Evolutionary conservation across 1,140 invertebrate species (phyloP).

Genomic region (Drosophila nikananu): DNA sequence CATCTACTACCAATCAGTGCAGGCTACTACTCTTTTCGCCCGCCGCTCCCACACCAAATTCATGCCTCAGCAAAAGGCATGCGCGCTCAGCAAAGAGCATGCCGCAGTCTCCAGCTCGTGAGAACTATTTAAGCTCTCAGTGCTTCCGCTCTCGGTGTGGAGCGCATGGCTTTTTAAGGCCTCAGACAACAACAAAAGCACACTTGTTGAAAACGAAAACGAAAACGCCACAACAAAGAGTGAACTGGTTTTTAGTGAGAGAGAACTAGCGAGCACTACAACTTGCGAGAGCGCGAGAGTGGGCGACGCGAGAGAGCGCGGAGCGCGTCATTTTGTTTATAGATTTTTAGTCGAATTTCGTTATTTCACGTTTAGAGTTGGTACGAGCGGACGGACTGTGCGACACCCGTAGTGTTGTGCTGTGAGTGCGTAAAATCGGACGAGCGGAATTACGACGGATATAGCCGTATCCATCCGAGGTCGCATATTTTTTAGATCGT

Average conservation of each 20-base stretch:
- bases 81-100: constrained; percentile 74
- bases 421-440: constrained; percentile 50
- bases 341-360: constrained; percentile 85
- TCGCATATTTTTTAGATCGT: constrained; percentile 33
- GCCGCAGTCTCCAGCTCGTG: constrained; percentile 4
- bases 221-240: constrained; percentile 53
- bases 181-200: constrained; percentile 76
- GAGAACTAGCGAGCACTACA: constrained; percentile 35
- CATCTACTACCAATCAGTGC: constrained; percentile 62
- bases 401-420: constrained; percentile 56
- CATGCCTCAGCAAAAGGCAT: constrained; percentile 57
- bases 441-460: constrained; percentile 43
- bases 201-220: constrained; percentile 85
- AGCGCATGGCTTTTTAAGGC: constrained; percentile 60
- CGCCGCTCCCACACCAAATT: constrained; percentile 9
- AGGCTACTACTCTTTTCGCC: constrained; percentile 54
- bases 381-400: constrained; percentile 73
- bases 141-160: constrained; percentile 1
- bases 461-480: constrained; percentile 9
- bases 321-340: constrained; percentile 77
- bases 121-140: constrained; percentile 11
- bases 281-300: constrained; percentile 36
- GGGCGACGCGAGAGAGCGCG: constrained; percentile 46
- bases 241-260: constrained; percentile 68
- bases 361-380: constrained; percentile 84